These are phyloP conservation scores for Catagonus wagneri DNA, from an alignment of 2,113 vertebrate species.

Conservation along the genomic window DNA sequence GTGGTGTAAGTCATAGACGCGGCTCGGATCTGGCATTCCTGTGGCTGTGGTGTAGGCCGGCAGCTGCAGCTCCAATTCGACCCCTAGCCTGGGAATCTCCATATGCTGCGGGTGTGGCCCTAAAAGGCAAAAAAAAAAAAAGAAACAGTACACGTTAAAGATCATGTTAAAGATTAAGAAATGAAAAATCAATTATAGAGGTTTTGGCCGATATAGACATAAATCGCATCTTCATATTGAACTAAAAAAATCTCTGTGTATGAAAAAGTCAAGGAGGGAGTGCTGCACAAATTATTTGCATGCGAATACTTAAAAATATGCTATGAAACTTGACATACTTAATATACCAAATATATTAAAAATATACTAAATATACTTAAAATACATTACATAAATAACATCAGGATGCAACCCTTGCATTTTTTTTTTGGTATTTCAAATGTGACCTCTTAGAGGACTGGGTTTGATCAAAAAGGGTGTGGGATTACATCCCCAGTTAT, in stretches of 20 bases:
- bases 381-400: not conserved
- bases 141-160: slow-evolving; percentile 31
- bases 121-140: too few relatives aligned
- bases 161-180: slow-evolving; percentile 19
- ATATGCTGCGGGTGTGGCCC: too few relatives aligned
- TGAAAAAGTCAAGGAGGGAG: not conserved
- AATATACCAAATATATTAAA: not conserved
- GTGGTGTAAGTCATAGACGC: too few relatives aligned
- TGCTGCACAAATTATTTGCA: slow-evolving; percentile 35
- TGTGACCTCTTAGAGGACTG: not conserved
- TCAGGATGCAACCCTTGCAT: not conserved
- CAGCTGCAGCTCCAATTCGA: too few relatives aligned
- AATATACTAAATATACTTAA: not conserved
- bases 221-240: not conserved
- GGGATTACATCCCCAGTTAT: not conserved
- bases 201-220: slow-evolving; percentile 5
- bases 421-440: not conserved
- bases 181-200: not conserved
- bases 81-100: too few relatives aligned
- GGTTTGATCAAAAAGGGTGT: not conserved
- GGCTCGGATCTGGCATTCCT: too few relatives aligned
- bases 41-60: too few relatives aligned
- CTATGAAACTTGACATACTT: not conserved
- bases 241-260: not conserved
- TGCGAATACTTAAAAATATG: not conserved